Percentiles rank a stretch among this genome's conserved stretches.
Conservation (phyloP, 2,888 invertebrate species). For the Dryococelus australis region DNA sequence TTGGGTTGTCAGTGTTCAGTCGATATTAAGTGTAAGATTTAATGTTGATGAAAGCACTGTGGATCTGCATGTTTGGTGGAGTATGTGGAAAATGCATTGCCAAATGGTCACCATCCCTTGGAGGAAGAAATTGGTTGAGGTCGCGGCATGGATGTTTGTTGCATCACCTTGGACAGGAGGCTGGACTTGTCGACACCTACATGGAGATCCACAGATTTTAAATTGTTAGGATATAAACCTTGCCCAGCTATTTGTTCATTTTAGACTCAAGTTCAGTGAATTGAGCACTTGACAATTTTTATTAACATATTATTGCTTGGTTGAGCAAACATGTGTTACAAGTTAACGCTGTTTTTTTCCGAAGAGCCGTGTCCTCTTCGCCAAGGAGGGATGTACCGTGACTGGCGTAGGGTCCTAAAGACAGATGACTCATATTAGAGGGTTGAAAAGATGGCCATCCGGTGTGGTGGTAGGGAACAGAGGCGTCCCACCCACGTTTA, state of each 20-base stretch:
- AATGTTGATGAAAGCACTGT: neutral
- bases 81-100: neutral
- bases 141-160: neutral
- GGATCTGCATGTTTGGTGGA: neutral
- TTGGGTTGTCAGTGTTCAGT: neutral
- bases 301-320: neutral
- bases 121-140: neutral
- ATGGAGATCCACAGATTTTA: neutral
- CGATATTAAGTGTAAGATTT: too few relatives aligned
- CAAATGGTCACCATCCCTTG: neutral
- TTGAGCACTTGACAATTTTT: neutral
- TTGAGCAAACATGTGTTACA: slow-evolving; percentile 40
- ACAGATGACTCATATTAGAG: slow-evolving; percentile 42
- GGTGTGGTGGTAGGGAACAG: slow-evolving; percentile 44
- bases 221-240: neutral
- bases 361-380: slow-evolving; percentile 61
- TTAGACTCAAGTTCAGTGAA: neutral
- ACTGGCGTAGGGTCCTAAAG: slow-evolving; percentile 57
- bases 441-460: slow-evolving; percentile 44
- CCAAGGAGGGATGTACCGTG: slow-evolving; percentile 56
- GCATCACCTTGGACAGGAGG: neutral
- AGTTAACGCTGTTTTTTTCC: slow-evolving; percentile 57
- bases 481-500: slow-evolving; percentile 40
- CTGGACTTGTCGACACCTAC: neutral
- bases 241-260: neutral